phyloP scores from a whole-genome alignment of 2,888 invertebrate genomes.

The Pantelozetes paolii region DNA sequence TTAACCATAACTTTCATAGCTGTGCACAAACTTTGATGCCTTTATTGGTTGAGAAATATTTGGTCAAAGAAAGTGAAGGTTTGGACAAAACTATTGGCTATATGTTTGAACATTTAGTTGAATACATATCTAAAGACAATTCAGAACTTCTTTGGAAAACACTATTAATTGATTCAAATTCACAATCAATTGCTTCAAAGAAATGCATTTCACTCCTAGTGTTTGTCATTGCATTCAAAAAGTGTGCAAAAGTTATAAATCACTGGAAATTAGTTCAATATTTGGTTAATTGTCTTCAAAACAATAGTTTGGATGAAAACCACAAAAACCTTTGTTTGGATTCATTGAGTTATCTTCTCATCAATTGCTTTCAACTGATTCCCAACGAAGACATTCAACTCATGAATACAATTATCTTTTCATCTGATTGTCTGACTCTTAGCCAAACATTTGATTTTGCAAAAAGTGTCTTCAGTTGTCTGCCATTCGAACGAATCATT shows the following conservation, averaged over 20 bases:
- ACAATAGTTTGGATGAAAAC: not conserved
- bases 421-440: conserved; percentile 25
- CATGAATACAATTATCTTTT: not conserved
- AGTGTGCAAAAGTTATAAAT: conserved; percentile 15
- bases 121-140: conserved; percentile 30
- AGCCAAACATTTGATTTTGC: conserved; percentile 34
- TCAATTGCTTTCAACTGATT: not conserved
- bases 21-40: conserved; percentile 60
- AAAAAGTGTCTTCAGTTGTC: conserved; percentile 32
- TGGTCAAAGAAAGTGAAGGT: not conserved
- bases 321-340: conserved; percentile 18
- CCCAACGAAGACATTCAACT: conserved; percentile 17
- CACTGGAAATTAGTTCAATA: not conserved
- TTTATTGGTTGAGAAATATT: conserved; percentile 31
- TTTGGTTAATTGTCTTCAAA: not conserved
- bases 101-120: conserved; percentile 29
- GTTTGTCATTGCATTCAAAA: not conserved
- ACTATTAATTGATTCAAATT: conserved; percentile 4
- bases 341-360: conserved; percentile 5
- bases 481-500: conserved; percentile 33
- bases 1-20: conserved; percentile 78
- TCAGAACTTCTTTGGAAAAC: conserved; percentile 39
- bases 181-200: not conserved
- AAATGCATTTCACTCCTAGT: conserved; percentile 29
- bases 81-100: conserved; percentile 13